phyloP scores from a whole-genome alignment of 2,113 vertebrate genomes.

The Onychorhynchus coronatus region DNA sequence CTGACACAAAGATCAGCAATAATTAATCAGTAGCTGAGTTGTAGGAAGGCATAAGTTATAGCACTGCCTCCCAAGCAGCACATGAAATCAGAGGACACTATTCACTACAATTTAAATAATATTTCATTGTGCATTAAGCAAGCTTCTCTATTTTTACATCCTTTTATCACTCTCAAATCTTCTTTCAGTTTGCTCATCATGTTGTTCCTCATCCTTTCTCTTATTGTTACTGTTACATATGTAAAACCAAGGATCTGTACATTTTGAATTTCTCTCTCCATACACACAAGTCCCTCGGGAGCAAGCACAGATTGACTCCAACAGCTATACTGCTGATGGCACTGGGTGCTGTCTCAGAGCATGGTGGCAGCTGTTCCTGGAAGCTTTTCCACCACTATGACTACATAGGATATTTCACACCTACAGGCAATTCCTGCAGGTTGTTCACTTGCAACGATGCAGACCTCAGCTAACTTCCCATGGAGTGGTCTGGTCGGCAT shows the following conservation, averaged over 20 bases:
- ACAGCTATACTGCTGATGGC: background rate
- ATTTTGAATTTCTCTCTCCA: background rate
- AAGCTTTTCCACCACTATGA: background rate
- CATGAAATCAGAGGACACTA: background rate
- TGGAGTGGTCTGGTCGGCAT: fast-evolving
- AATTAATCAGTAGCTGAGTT: background rate
- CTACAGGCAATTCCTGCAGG: background rate
- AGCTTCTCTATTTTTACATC: background rate
- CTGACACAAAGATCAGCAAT: background rate
- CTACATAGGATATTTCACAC: background rate
- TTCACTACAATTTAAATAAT: background rate
- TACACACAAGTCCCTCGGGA: background rate
- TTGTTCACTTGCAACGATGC: background rate
- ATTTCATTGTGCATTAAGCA: background rate
- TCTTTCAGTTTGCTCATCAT: background rate
- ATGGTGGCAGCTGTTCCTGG: fast-evolving
- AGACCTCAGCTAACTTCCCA: background rate
- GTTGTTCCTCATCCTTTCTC: background rate
- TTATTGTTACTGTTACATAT: background rate
- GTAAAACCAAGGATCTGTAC: background rate
- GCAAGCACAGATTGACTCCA: background rate
- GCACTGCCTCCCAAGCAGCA: background rate
- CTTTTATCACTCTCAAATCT: background rate
- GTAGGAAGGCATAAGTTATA: background rate
- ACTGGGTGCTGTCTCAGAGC: background rate